Base-by-base conservation (phyloP, 2,888 invertebrate genomes). In the Ariolimax columbianus region DNA sequence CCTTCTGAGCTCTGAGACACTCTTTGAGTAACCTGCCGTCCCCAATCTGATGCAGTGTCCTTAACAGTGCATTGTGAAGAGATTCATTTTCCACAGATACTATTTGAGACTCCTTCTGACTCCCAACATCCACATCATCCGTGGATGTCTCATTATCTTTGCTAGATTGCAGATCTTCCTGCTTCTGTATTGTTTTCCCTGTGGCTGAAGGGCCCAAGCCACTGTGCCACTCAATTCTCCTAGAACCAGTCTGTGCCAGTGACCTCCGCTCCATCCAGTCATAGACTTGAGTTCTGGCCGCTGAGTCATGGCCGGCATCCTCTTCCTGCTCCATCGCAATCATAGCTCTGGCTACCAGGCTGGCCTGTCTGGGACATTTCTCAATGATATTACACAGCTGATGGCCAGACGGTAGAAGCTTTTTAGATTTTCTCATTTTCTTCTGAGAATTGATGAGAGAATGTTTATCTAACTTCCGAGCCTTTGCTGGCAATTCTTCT, bases 321-420 rank as follows among this genome's bases (percentile, higher is more conserved):
- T 85, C 85, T 47, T 85, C 85, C 33, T 85, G 85, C 19, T 78
- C 85, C 82, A 85, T 77, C n/a, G 85, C 85, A 26, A 85, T 85
- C 85, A 85, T 82, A 30, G 85, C 85, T 30, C 77, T 85, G 33
- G 85, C 85, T n/a, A 81, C 77, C 19, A 85, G n/a, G 33, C 85
- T 85, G 30, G 85, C 85, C 36, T 85, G 85, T 33, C 85, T 40
- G 0, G 85, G 85, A n/a, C 82, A 85, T 30, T 81, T 85, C 72
- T 85, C 85, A 70, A 85, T 85, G 26, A 85, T 85, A 55, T 85
- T 85, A 43, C 82, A 59, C 59, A 82, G 72, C 40, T 77, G 77
- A 26, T 85, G 85, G 33, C 70, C 81, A 26, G 59, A 38, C 7
- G 75, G 75, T 47, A 79, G 2, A 26, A 17, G 0, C 55, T 82